Base-by-base conservation (phyloP, 1,140 invertebrate genomes). In the Chelonus insularis region DNA sequence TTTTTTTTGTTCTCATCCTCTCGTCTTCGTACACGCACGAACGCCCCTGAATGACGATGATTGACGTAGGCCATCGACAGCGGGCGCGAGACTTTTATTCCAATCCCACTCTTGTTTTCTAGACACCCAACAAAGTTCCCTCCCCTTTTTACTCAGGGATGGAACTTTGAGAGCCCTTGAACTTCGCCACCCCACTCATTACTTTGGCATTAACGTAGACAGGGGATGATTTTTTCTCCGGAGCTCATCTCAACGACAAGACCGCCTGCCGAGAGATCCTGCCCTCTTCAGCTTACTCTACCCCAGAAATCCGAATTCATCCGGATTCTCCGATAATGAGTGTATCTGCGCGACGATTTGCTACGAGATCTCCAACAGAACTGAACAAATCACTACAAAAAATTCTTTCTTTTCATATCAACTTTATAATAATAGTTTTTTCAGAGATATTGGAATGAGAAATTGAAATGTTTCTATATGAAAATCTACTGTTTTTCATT, bases 181-280 rank as follows among this genome's bases (percentile, higher is more conserved):
- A 70, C 68, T 70, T 72, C 71, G 65, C 75, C 72, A 76, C 75
- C 76, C 76, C 68, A 73, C 71, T 76, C 76, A 78, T 78, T 78
- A 78, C 72, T 76, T 75, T 58, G 71, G 72, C 71, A 77, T 78
- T 77, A 78, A 74, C 74, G 69, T 56, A 32, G 41, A 55, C 48
- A 37, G 50, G 34, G 73, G 75, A 72, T 69, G 72, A 75, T 75
- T 77, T 69, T 63, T 66, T 65, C 61, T 55, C 48, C 61, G 58
- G 51, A 45, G 59, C 63, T 52, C 4, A 34, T 23, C 23, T 29
- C 55, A 16, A 39, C 16, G 51, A 45, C 36, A 55, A 58, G 62
- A 52, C 62, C 57, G 50, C 62, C 62, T 37, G 56, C 21, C 18
- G 62, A 25, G 54, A 56, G 41, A 45, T 45, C 6, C 18, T 16